Conservation (phyloP, 2,113 vertebrate species). For the Pan paniscus region DNA sequence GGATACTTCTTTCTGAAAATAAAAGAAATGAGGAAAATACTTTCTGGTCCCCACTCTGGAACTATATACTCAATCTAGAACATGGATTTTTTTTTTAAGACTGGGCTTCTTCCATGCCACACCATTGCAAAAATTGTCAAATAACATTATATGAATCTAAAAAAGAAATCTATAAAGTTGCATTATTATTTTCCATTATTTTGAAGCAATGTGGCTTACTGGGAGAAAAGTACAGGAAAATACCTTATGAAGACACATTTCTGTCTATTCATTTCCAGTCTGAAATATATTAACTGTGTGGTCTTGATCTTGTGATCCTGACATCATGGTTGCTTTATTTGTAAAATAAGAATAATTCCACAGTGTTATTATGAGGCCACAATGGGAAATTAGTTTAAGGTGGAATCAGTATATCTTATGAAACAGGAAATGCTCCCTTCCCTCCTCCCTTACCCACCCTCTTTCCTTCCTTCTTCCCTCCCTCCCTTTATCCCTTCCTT, state of each 20-base stretch:
- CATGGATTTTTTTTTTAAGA: background rate
- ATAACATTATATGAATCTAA: background rate
- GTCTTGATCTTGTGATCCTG: background rate
- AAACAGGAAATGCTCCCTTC: background rate
- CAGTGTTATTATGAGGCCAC: background rate
- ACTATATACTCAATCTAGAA: background rate
- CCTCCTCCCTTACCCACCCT: too few relatives aligned
- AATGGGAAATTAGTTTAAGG: background rate
- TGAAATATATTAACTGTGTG: background rate
- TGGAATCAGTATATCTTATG: background rate
- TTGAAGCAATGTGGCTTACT: background rate
- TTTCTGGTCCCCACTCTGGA: background rate
- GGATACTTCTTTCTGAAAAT: background rate
- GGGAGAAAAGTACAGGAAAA: background rate
- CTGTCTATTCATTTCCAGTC: background rate
- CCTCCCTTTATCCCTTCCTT: background rate
- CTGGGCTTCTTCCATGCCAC: background rate
- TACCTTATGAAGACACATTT: background rate
- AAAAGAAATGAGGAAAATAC: background rate
- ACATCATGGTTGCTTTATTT: background rate
- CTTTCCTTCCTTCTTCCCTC: rapidly evolving
- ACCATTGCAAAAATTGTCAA: background rate
- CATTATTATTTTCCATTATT: background rate
- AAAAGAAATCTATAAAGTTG: background rate
- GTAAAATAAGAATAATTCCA: background rate